Conservation (phyloP, 2,113 vertebrate species). For the Nothobranchius furzeri region DNA sequence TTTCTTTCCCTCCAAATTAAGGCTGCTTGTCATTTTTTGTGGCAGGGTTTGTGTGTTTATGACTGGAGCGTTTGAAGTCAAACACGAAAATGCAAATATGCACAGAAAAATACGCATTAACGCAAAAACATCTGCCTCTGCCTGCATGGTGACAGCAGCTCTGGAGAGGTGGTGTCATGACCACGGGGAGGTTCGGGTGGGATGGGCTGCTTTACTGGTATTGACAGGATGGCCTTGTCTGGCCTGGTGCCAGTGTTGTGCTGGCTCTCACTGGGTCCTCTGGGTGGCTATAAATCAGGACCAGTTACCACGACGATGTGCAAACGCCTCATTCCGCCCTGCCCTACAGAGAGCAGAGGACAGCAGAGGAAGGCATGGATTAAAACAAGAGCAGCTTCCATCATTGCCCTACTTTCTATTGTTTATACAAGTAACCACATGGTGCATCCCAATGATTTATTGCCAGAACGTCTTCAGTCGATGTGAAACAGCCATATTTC, state of each 20-base stretch:
- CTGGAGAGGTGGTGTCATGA: slow-evolving; percentile 23
- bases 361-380: slow-evolving; percentile 32
- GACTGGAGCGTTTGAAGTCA: slow-evolving; percentile 18
- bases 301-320: slow-evolving; percentile 70
- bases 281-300: slow-evolving; percentile 74
- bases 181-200: slow-evolving; percentile 18
- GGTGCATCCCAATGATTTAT: neutral
- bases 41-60: slow-evolving; percentile 30
- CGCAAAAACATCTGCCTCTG: slow-evolving; percentile 4
- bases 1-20: slow-evolving; percentile 57
- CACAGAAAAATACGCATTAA: slow-evolving; percentile 8
- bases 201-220: slow-evolving; percentile 54
- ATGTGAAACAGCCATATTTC: neutral
- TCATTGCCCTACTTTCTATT: slow-evolving; percentile 27
- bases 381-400: slow-evolving; percentile 26
- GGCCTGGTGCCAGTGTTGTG: slow-evolving; percentile 61
- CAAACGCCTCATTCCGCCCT: slow-evolving; percentile 53
- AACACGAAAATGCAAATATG: slow-evolving; percentile 10
- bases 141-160: slow-evolving; percentile 27
- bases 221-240: slow-evolving; percentile 61
- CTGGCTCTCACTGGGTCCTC: slow-evolving; percentile 56
- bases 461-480: neutral
- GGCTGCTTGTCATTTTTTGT: slow-evolving; percentile 57
- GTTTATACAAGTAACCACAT: neutral
- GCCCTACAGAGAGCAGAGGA: slow-evolving; percentile 53